A percentile compares a stretch with the other conserved stretches of the same genome.
Conservation (phyloP, 2,888 invertebrate species). For the Tinea pellionella region DNA sequence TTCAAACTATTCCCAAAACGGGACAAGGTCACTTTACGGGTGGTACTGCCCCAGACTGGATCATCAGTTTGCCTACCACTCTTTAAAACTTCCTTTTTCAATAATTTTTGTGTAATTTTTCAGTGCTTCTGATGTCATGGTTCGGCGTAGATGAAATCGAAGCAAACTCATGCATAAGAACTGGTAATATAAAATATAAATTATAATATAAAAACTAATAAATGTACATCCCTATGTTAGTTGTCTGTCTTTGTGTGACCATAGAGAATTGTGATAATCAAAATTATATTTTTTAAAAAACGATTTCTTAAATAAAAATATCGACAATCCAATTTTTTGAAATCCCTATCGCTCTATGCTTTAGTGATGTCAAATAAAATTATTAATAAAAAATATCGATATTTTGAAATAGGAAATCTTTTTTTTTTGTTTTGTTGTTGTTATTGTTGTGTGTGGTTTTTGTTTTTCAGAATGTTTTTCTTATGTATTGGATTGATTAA, state of each 20-base stretch:
- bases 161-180: constrained; percentile 61
- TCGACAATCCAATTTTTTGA: not conserved
- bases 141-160: constrained; percentile 63
- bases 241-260: constrained; percentile 27
- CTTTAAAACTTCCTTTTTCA: no score
- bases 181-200: constrained; percentile 44
- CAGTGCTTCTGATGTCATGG: constrained; percentile 69
- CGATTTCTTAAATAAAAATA: not conserved
- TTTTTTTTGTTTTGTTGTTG: constrained; percentile 10
- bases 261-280: constrained; percentile 15
- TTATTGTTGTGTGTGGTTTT: constrained; percentile 3
- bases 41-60: no score
- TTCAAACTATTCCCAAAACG: no score
- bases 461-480: not conserved
- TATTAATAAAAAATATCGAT: not conserved
- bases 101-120: constrained; percentile 27
- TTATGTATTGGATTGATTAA: not conserved
- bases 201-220: not conserved
- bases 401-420: not conserved
- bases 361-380: not conserved
- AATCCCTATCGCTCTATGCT: not conserved
- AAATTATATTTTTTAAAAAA: not conserved
- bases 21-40: no score
- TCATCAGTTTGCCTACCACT: no score
- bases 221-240: constrained; percentile 12